Conservation (phyloP, 1,140 invertebrate genomes). For the Rhysida immarginata region DNA sequence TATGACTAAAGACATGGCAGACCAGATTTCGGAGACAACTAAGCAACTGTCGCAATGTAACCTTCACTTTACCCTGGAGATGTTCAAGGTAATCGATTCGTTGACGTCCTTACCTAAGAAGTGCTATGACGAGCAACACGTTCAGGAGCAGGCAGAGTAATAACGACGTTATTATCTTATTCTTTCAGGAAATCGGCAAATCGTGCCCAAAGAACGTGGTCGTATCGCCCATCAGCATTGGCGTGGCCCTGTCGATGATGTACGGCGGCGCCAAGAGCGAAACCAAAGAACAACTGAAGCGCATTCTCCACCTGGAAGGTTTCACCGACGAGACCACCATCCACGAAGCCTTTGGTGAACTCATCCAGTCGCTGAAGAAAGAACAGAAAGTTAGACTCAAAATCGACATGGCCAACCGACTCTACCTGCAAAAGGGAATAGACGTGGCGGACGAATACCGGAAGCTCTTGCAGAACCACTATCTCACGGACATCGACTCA, state of each 20-base stretch:
- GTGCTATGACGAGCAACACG: no score
- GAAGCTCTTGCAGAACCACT: slow-evolving; percentile 45
- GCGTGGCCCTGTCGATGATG: slow-evolving; percentile 43
- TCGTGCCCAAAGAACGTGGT: no score
- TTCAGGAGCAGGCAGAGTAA: no score
- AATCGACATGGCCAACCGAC: slow-evolving; percentile 43
- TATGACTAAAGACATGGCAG: no score
- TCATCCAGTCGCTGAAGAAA: slow-evolving; percentile 11
- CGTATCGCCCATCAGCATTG: slow-evolving; percentile 49
- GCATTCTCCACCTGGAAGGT: slow-evolving; percentile 38
- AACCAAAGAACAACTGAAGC: slow-evolving; percentile 40
- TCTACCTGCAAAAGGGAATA: slow-evolving; percentile 39
- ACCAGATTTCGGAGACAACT: no score
- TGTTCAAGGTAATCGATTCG: no score
- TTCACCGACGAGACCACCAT: slow-evolving; percentile 13
- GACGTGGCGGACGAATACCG: slow-evolving; percentile 34
- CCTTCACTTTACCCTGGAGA: no score
- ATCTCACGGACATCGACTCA: slow-evolving; percentile 43
- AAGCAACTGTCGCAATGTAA: no score
- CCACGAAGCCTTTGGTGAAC: neutral
- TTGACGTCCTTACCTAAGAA: no score
- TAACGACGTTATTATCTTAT: no score
- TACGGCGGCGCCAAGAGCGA: slow-evolving; percentile 41
- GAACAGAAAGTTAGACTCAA: slow-evolving; percentile 26
- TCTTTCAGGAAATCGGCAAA: no score